phyloP scores from a whole-genome alignment of 1,140 invertebrate genomes.

The Drosophila albomicans region DNA sequence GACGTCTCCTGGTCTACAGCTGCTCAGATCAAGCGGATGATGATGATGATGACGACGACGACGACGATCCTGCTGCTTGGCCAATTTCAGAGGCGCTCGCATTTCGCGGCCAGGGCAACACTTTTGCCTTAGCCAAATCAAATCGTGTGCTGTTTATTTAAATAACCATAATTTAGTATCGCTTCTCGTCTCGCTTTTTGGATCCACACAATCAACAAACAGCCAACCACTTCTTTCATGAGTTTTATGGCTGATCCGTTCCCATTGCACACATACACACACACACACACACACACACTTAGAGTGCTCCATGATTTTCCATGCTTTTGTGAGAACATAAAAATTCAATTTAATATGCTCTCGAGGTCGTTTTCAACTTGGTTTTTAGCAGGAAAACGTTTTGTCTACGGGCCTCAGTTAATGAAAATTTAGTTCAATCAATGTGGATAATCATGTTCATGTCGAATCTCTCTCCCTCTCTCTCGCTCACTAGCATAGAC shows the following conservation, averaged over 20 bases:
- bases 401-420: slow-evolving; percentile 64
- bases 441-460: slow-evolving; percentile 40
- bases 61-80: slow-evolving; percentile 35
- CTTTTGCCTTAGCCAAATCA: slow-evolving; percentile 76
- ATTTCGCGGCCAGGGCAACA: slow-evolving; percentile 64
- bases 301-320: slow-evolving; percentile 64
- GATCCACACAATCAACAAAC: background rate
- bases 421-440: slow-evolving; percentile 67
- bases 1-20: slow-evolving; percentile 20
- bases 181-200: slow-evolving; percentile 22
- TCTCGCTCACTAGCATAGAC: background rate
- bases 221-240: background rate
- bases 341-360: slow-evolving; percentile 80
- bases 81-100: slow-evolving; percentile 74
- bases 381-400: slow-evolving; percentile 65
- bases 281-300: background rate
- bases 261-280: slow-evolving; percentile 20
- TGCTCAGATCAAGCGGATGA: slow-evolving; percentile 4
- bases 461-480: background rate
- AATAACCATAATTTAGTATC: slow-evolving; percentile 84
- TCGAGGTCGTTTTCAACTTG: slow-evolving; percentile 28
- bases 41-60: too few species aligned
- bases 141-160: slow-evolving; percentile 85
- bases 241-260: slow-evolving; percentile 63
- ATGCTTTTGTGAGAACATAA: slow-evolving; percentile 75